Evolutionary conservation across 2,113 vertebrate species (phyloP).

Genomic region (Microcebus tavaratra): DNA sequence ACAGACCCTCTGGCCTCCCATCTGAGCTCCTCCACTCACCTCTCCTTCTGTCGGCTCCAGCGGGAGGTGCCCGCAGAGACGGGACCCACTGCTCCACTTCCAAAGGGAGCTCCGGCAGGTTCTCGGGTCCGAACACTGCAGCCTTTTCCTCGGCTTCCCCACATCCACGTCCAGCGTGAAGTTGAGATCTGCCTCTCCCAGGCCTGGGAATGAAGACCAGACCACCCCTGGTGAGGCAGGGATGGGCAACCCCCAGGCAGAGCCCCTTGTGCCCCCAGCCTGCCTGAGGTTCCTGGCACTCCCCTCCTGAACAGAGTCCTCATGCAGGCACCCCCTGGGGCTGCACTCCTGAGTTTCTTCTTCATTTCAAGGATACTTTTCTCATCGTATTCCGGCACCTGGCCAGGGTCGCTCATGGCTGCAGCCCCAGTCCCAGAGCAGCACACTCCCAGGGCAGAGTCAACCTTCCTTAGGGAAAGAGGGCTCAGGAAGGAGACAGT

Average conservation of each 20-base stretch:
- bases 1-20: neutral
- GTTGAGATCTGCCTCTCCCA: constrained; percentile 25
- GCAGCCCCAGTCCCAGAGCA: neutral
- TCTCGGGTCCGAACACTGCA: constrained; percentile 40
- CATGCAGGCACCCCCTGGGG: neutral
- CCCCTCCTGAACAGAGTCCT: neutral
- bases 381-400: neutral
- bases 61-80: constrained; percentile 33
- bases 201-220: constrained; percentile 49
- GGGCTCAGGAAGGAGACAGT: neutral
- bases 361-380: neutral
- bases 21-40: neutral
- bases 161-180: constrained; percentile 78
- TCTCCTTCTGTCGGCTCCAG: constrained; percentile 61
- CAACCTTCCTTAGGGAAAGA: neutral
- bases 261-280: neutral
- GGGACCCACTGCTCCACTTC: neutral
- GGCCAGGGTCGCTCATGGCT: neutral
- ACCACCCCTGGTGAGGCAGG: neutral
- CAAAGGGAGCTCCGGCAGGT: neutral
- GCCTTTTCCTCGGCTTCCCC: constrained; percentile 72
- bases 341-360: neutral
- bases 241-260: neutral
- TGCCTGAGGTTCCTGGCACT: neutral
- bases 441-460: neutral